A percentile compares a stretch with the other conserved stretches of the same genome.
phyloP scores from a whole-genome alignment of 2,113 vertebrate species.

The Mesocricetus auratus region DNA sequence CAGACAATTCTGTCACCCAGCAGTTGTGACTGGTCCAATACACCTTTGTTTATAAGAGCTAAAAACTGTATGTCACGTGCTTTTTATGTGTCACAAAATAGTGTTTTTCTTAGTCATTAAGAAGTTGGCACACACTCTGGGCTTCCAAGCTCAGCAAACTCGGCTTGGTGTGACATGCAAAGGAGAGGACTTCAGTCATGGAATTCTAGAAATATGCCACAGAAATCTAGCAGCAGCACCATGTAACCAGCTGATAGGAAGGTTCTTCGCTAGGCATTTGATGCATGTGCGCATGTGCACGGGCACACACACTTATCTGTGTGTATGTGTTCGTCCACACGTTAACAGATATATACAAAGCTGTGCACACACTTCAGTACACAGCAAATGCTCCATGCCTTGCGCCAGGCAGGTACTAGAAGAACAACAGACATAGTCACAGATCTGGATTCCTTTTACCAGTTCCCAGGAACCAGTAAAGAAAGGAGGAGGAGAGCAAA shows the following conservation, averaged over 20 bases:
- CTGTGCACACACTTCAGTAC: rapidly evolving
- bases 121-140: neutral
- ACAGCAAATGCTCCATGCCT: neutral
- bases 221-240: neutral
- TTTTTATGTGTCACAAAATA: neutral
- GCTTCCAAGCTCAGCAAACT: neutral
- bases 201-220: neutral
- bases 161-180: neutral
- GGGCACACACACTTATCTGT: neutral
- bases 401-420: neutral
- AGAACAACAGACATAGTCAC: neutral
- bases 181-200: neutral
- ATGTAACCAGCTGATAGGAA: neutral
- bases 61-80: neutral
- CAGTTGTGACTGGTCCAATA: neutral
- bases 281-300: neutral
- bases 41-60: neutral
- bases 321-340: neutral
- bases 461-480: rapidly evolving
- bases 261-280: neutral
- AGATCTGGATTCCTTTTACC: neutral
- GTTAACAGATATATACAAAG: neutral
- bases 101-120: neutral
- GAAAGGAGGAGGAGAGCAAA: neutral
- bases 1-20: no score